Evolutionary conservation across 2,797 vertebrate genomes (phyloP).

Genomic region (Characodon lateralis): DNA sequence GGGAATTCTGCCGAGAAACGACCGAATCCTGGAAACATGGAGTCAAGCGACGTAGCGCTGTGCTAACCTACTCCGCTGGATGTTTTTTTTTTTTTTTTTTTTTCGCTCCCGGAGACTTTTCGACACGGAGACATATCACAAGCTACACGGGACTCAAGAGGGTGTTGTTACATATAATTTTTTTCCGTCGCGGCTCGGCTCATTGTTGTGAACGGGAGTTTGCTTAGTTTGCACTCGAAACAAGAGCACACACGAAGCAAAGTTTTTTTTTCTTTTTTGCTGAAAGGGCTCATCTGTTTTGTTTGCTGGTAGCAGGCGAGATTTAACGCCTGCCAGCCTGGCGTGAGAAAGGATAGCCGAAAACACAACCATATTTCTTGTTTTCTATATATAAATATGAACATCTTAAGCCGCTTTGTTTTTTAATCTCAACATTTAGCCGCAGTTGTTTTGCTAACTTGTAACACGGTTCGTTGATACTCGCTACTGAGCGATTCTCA

Average conservation of each 20-base stretch:
- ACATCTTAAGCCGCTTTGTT: not conserved
- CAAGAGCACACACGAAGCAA: slow-evolving; percentile 70
- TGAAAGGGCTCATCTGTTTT: slow-evolving; percentile 77
- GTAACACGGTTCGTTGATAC: slow-evolving; percentile 50
- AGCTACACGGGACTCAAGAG: slow-evolving; percentile 37
- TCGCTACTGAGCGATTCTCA: slow-evolving; percentile 51
- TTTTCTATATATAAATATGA: not conserved
- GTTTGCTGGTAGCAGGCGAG: slow-evolving; percentile 69
- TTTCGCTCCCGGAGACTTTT: slow-evolving; percentile 39
- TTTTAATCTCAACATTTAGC: slow-evolving; percentile 33
- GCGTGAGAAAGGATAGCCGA: slow-evolving; percentile 25
- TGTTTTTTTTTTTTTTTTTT: slow-evolving; percentile 6
- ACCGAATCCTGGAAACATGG: slow-evolving; percentile 80
- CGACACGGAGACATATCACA: slow-evolving; percentile 28
- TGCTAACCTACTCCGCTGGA: slow-evolving; percentile 62
- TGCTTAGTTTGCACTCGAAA: slow-evolving; percentile 74
- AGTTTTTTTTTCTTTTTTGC: slow-evolving; percentile 53
- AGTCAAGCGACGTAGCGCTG: slow-evolving; percentile 71
- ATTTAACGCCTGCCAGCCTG: slow-evolving; percentile 37
- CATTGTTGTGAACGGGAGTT: slow-evolving; percentile 70
- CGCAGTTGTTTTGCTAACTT: slow-evolving; percentile 52
- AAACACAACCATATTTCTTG: not conserved
- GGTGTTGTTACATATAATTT: slow-evolving; percentile 47
- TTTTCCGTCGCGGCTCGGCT: slow-evolving; percentile 47
- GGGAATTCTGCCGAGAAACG: slow-evolving; percentile 76